These are phyloP conservation scores for Limnephilus marmoratus DNA, from an alignment of 2,888 invertebrate species.

Conservation along the genomic window DNA sequence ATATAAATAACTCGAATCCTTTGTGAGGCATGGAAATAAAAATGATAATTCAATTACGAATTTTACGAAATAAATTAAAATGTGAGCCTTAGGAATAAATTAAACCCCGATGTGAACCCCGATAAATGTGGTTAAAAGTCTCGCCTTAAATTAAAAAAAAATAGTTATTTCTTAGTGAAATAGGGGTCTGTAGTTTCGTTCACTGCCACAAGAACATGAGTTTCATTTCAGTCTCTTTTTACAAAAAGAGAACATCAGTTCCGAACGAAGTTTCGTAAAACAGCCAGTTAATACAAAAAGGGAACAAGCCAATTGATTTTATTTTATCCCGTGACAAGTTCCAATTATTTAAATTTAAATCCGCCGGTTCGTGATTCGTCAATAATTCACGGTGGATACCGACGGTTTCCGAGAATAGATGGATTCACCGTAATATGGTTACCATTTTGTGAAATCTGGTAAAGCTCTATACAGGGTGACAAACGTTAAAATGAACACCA, in stretches of 20 bases:
- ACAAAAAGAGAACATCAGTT: neutral
- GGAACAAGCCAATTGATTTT: neutral
- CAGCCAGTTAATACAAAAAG: neutral
- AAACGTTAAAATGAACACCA: neutral
- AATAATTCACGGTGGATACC: neutral
- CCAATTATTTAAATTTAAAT: conserved; percentile 2
- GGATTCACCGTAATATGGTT: neutral
- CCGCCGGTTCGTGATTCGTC: neutral
- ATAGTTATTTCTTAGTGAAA: no score
- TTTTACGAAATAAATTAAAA: no score
- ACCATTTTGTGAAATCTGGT: neutral
- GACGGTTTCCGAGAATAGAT: neutral
- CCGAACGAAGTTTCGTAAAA: no score
- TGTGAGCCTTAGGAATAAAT: no score
- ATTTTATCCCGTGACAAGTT: neutral
- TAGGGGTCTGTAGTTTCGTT: no score
- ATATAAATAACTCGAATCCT: no score
- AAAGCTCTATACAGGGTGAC: neutral
- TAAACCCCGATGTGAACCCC: no score
- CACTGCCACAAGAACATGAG: no score
- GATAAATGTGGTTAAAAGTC: no score
- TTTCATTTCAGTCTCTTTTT: neutral
- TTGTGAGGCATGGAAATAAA: no score
- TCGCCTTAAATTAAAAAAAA: no score
- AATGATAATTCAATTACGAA: no score